Evolutionary conservation across 2,113 vertebrate species (phyloP).

Genomic region (Rhegmatorhina hoffmannsi): DNA sequence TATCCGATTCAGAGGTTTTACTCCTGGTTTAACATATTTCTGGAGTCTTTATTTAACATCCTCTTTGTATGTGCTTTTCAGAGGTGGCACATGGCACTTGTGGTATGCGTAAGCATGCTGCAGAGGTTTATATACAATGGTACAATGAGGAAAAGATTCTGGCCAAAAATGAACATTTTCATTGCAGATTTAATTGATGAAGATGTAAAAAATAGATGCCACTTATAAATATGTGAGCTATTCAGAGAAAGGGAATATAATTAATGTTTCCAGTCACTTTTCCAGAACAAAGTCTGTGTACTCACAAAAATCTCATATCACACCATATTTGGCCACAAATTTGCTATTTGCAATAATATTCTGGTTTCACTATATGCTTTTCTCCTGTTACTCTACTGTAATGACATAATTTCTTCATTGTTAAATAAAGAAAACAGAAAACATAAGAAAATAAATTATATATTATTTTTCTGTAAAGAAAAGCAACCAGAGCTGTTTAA

Average conservation of each 20-base stretch:
- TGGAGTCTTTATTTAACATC: neutral
- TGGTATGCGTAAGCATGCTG: fast-evolving
- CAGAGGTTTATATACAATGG: neutral
- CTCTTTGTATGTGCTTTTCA: neutral
- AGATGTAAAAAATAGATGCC: neutral
- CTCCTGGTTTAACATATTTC: neutral
- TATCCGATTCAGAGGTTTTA: neutral
- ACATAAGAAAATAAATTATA: neutral
- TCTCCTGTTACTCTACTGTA: neutral
- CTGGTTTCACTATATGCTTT: neutral
- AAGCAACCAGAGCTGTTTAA: neutral
- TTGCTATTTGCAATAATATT: neutral
- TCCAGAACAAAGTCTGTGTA: neutral
- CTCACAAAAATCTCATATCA: neutral
- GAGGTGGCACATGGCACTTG: neutral
- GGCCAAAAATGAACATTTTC: neutral
- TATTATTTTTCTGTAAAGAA: neutral
- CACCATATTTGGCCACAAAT: neutral
- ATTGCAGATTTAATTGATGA: neutral
- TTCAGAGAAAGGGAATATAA: neutral
- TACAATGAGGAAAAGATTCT: neutral
- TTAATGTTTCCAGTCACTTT: neutral
- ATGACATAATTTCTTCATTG: neutral
- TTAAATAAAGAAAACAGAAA: neutral
- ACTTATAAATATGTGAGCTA: neutral